phyloP scores from a whole-genome alignment of 92 coral and sea anemone genomes.

The Nematostella vectensis region DNA sequence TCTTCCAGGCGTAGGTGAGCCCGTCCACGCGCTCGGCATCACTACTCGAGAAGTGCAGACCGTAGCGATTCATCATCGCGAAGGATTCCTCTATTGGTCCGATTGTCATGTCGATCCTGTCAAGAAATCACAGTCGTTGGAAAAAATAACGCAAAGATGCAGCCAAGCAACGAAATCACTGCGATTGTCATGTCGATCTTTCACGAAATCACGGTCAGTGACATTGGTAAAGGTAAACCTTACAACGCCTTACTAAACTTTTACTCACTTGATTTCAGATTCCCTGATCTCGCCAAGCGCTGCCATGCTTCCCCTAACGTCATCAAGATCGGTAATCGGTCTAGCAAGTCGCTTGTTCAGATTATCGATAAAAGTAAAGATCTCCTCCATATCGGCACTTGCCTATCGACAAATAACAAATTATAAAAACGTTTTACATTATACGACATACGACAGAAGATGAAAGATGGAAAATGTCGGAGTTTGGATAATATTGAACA shows the following conservation, averaged over 20 bases:
- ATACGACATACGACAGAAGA: no score
- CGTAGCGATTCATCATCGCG: slow-evolving; percentile 94
- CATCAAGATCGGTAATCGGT: slow-evolving; percentile 91
- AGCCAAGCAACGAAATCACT: no score
- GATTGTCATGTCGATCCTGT: slow-evolving; percentile 95
- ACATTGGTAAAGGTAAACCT: neutral
- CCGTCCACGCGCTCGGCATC: slow-evolving; percentile 96
- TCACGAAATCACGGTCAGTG: no score
- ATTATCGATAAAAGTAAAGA: slow-evolving; percentile 89
- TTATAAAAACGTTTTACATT: neutral
- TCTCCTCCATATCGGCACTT: slow-evolving; percentile 97
- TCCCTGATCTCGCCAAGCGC: slow-evolving; percentile 93
- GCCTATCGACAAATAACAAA: slow-evolving; percentile 55
- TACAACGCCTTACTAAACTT: neutral
- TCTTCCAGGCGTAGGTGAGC: slow-evolving; percentile 93
- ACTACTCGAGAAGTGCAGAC: slow-evolving; percentile 82
- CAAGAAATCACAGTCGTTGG: neutral
- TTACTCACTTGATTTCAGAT: slow-evolving; percentile 87
- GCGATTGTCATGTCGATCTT: no score
- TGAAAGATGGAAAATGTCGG: no score
- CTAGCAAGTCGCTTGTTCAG: slow-evolving; percentile 88
- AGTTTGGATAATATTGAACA: no score
- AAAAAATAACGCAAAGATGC: neutral
- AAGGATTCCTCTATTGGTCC: slow-evolving; percentile 99
- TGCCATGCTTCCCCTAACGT: slow-evolving; percentile 96